Evolutionary conservation across 2,888 invertebrate genomes (phyloP).

Genomic region (Anodontia alba): DNA sequence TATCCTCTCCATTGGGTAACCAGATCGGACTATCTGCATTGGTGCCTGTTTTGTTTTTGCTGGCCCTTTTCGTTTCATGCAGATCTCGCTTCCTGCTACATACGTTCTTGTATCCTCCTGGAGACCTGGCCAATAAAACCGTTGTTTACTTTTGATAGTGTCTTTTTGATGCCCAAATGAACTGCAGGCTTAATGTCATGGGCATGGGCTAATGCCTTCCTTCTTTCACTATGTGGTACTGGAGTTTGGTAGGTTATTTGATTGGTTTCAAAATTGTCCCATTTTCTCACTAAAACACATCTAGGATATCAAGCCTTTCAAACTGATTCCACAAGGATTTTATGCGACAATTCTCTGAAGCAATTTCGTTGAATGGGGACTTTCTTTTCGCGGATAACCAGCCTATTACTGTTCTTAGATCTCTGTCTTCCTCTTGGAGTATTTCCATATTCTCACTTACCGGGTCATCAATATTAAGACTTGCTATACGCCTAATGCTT

Average conservation of each 20-base stretch:
- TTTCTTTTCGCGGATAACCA: conserved; percentile 8
- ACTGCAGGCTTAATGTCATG: conserved; percentile 19
- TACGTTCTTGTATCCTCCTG: too few species aligned
- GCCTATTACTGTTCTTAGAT: conserved; percentile 4
- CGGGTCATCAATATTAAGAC: too few species aligned
- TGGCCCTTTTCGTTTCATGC: too few species aligned
- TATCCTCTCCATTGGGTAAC: too few species aligned
- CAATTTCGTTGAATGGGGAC: conserved; percentile 1
- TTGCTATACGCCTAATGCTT: too few species aligned
- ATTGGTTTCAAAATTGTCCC: conserved; percentile 14
- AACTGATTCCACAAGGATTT: conserved; percentile 34
- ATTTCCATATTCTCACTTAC: too few species aligned
- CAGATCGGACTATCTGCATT: too few species aligned
- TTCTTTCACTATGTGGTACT: too few species aligned
- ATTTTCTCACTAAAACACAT: conserved; percentile 20
- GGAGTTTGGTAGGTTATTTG: conserved; percentile 10
- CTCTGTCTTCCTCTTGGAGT: conserved; percentile 9
- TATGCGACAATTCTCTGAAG: background rate
- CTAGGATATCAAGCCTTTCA: background rate
- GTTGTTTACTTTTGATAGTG: too few species aligned
- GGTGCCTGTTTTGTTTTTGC: too few species aligned
- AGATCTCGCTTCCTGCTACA: too few species aligned
- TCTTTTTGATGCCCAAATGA: conserved; percentile 24
- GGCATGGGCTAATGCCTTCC: background rate
- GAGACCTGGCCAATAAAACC: too few species aligned